These are phyloP conservation scores for Diarsia dahlii DNA, from an alignment of 2,888 invertebrate species.

Conservation along the genomic window DNA sequence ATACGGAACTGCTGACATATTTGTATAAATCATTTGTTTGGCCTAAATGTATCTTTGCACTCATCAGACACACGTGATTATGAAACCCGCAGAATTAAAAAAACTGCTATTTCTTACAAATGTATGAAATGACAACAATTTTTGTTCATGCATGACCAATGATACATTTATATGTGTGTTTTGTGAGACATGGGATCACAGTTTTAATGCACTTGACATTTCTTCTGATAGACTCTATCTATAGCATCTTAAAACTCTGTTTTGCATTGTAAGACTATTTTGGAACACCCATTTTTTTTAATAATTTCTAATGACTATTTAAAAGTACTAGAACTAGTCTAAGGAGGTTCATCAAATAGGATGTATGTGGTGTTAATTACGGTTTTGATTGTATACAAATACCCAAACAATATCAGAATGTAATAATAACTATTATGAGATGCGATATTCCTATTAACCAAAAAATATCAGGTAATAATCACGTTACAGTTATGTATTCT, in stretches of 20 bases:
- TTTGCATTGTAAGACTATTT: not conserved
- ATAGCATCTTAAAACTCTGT: not conserved
- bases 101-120: too few relatives aligned
- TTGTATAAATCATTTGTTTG: not conserved
- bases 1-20: conserved; percentile 15
- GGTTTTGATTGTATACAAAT: conserved; percentile 12
- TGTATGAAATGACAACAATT: too few relatives aligned
- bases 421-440: not conserved
- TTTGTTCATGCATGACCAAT: too few relatives aligned
- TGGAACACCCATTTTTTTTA: not conserved
- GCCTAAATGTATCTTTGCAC: not conserved
- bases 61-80: too few relatives aligned
- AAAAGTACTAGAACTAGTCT: not conserved
- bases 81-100: too few relatives aligned
- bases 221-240: not conserved
- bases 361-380: conserved; percentile 11
- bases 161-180: too few relatives aligned
- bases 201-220: not conserved
- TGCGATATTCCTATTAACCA: not conserved
- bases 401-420: not conserved
- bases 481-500: not conserved
- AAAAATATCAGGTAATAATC: not conserved
- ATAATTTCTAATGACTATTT: not conserved
- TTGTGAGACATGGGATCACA: not conserved
- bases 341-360: not conserved